Evolutionary conservation across 2,888 invertebrate genomes (phyloP), one percentile per base, ranked within the genome.

Genomic region (Noctua fimbriata): DNA sequence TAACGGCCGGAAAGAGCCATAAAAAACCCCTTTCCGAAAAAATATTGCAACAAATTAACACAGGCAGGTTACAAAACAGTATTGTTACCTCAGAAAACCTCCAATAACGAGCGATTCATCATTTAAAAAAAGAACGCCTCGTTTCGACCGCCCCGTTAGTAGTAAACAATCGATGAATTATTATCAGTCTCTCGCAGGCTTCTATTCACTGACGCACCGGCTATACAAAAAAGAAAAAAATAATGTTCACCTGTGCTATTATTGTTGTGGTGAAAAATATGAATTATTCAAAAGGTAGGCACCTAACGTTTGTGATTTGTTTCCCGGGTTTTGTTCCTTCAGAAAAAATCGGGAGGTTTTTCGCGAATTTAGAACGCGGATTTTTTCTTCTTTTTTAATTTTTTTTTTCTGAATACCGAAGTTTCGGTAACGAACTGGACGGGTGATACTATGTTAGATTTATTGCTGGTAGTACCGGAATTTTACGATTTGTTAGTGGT

Each of bases 111-210:
- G 75, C 87, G 82, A 88, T 89, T 89, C 87, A 84, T 86, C 85
- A 92, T 92, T 92, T 89, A 89, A 89, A 90, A 84, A 88, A 89
- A 83, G 73, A 83, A 60, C 82, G 79, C 75, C 75, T 83, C 69
- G 79, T 81, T 82, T 84, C 83, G 55, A n/a, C 89, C 90, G 86
- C 87, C 84, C 90, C 89, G 91, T 91, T 91, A 91, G 92, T 91
- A 92, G 94, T 95, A 95, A 95, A 96, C 96, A 96, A 96, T 96
- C 93, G 94, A 93, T 95, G 96, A 96, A 92, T 95, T 96, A 96
- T 96, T 96, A 96, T 96, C 96, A 92, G 89, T 96, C 96, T 91
- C 83, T 90, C 86, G 92, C 96, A 96, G 95, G 91, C 93, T 78
- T 84, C 89, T 90, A 93, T 93, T 93, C 93, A 94, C 84, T 90